A percentile compares a stretch with the other conserved stretches of the same genome.
Conservation (phyloP, 2,888 invertebrate species). For the Onthophagus sagittarius region DNA sequence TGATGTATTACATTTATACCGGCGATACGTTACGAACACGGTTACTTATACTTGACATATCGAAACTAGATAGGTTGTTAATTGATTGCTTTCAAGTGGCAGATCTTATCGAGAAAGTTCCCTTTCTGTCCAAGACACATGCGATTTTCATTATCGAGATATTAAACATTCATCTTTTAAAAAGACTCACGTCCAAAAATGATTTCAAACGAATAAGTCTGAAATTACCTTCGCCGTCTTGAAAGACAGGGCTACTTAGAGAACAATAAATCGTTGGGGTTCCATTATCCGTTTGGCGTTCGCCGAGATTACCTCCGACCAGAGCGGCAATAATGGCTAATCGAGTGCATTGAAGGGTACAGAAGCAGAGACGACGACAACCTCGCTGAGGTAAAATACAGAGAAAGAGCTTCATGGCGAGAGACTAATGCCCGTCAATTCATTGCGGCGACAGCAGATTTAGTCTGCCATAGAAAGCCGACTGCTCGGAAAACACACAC, state of each 20-base stretch:
- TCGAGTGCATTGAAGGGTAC: constrained; percentile 33
- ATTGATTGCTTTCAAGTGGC: background rate
- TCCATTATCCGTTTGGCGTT: constrained; percentile 20
- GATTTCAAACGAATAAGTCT: background rate
- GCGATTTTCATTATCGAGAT: too few relatives aligned
- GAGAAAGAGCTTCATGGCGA: constrained; percentile 30
- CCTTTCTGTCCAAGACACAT: too few relatives aligned
- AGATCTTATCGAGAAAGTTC: background rate
- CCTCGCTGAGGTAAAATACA: constrained; percentile 17
- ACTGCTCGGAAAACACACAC: constrained; percentile 33
- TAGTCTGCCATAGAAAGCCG: constrained; percentile 36
- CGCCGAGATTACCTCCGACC: constrained; percentile 16
- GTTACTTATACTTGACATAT: background rate
- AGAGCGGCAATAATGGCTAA: constrained; percentile 30
- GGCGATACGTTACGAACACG: background rate
- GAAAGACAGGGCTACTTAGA: constrained; percentile 26
- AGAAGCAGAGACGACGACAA: constrained; percentile 21
- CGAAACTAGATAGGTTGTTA: background rate
- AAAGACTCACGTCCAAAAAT: background rate
- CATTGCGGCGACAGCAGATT: constrained; percentile 39
- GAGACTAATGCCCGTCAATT: constrained; percentile 38
- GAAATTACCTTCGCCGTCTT: constrained; percentile 19
- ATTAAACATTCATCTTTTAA: background rate
- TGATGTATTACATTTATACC: background rate
- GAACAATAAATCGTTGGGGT: constrained; percentile 28